Percentiles rank a stretch among this genome's conserved stretches.
These are phyloP conservation scores for Aleadryas rufinucha DNA, from an alignment of 2,113 vertebrate genomes.

Conservation along the genomic window DNA sequence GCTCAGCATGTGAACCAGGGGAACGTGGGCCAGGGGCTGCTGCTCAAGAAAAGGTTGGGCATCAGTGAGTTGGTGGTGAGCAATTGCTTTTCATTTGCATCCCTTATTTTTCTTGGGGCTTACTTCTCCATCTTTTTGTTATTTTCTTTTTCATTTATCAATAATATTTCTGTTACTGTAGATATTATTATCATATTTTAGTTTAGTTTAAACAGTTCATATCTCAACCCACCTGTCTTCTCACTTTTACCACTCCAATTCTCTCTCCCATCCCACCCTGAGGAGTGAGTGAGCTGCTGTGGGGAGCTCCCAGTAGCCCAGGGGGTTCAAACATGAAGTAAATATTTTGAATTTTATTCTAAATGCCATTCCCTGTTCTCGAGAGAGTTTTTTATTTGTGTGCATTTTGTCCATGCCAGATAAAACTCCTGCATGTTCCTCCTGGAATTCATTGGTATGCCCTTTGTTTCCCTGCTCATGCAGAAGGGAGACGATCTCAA, in stretches of 20 bases:
- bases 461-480: background rate
- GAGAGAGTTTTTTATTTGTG: background rate
- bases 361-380: background rate
- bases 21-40: background rate
- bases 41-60: background rate
- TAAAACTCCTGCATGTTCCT: background rate
- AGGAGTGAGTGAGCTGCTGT: rapidly evolving
- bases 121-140: background rate
- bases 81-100: background rate
- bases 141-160: background rate
- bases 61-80: background rate
- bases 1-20: background rate
- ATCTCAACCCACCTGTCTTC: background rate
- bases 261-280: background rate
- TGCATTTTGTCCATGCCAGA: background rate
- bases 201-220: background rate
- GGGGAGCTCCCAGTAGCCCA: background rate
- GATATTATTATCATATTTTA: background rate
- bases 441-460: background rate
- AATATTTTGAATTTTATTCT: background rate
- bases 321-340: background rate
- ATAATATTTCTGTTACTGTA: background rate
- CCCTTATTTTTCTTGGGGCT: background rate
- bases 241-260: background rate
- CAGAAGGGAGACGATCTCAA: background rate